Conservation (phyloP, 1,140 invertebrate species). For the Kradibia gibbosae region DNA sequence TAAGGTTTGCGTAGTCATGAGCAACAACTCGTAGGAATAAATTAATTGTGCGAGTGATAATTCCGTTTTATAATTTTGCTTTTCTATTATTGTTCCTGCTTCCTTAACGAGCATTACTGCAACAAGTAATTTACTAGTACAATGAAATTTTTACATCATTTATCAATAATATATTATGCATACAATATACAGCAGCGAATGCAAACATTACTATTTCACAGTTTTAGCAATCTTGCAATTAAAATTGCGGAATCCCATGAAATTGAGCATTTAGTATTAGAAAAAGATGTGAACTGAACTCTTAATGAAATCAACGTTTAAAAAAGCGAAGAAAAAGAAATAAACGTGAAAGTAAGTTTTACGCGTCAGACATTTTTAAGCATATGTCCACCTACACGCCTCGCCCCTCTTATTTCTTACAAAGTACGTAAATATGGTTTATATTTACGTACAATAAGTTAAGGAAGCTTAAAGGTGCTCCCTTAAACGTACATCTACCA, state of each 20-base stretch:
- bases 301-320: neutral
- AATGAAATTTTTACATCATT: too few relatives aligned
- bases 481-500: neutral
- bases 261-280: neutral
- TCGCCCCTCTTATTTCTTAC: conserved; percentile 9
- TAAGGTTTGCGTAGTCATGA: too few relatives aligned
- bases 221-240: neutral
- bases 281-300: neutral
- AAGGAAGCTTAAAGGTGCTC: neutral
- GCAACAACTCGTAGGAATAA: too few relatives aligned
- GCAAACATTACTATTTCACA: neutral
- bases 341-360: neutral
- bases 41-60: too few relatives aligned
- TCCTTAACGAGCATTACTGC: too few relatives aligned
- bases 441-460: neutral
- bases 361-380: neutral
- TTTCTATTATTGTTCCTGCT: too few relatives aligned
- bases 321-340: neutral
- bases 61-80: too few relatives aligned
- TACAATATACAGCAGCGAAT: too few relatives aligned
- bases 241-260: neutral
- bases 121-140: too few relatives aligned
- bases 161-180: too few relatives aligned
- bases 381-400: neutral
- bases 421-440: neutral